phyloP scores from a whole-genome alignment of 2,797 vertebrate genomes.

The Philypnodon macrostomus region DNA sequence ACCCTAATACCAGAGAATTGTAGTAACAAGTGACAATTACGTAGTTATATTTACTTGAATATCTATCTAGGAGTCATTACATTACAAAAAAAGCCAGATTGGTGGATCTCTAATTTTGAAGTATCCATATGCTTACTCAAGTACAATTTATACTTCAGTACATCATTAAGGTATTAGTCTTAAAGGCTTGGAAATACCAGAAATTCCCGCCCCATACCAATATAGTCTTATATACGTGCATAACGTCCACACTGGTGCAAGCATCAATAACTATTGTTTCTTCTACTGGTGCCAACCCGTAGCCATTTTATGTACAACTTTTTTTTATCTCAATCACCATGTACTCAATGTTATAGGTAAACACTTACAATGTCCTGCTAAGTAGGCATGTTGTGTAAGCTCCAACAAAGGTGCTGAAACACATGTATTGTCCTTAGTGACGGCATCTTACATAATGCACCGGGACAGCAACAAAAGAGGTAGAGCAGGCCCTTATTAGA shows the following conservation, averaged over 20 bases:
- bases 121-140: too few species aligned
- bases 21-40: too few species aligned
- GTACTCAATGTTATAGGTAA: slow-evolving; percentile 6
- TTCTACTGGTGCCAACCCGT: background rate
- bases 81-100: too few species aligned
- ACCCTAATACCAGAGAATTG: background rate
- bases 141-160: too few species aligned
- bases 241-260: background rate
- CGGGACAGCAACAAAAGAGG: slow-evolving; percentile 31
- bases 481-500: slow-evolving; percentile 18
- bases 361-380: background rate
- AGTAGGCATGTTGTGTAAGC: slow-evolving; percentile 10
- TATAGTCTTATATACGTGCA: background rate
- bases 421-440: slow-evolving; percentile 23
- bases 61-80: too few species aligned
- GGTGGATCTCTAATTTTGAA: too few species aligned
- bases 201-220: too few species aligned
- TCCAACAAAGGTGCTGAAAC: slow-evolving; percentile 11
- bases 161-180: too few species aligned
- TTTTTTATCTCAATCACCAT: slow-evolving; percentile 1
- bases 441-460: slow-evolving; percentile 40
- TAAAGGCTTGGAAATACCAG: too few species aligned
- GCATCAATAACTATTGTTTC: slow-evolving; percentile 8
- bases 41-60: too few species aligned
- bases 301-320: background rate